Conservation (phyloP, 2,113 vertebrate genomes). For the Tiliqua scincoides region DNA sequence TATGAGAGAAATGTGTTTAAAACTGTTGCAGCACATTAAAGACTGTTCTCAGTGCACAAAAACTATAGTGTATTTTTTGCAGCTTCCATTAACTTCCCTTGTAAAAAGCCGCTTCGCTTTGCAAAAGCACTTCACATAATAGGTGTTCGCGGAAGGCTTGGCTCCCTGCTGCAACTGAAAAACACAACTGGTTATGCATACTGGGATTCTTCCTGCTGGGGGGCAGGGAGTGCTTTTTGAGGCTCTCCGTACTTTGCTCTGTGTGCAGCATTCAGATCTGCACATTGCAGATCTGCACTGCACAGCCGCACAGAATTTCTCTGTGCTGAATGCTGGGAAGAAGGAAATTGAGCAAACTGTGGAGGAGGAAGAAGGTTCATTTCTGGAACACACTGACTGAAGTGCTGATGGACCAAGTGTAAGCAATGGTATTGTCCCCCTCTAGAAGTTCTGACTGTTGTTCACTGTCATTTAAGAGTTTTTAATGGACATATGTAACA, state of each 20-base stretch:
- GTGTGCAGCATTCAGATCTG: neutral
- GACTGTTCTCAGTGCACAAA: neutral
- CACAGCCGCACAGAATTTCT: neutral
- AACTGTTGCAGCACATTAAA: neutral
- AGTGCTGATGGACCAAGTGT: neutral
- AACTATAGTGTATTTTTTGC: neutral
- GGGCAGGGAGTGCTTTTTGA: neutral
- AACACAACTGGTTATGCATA: neutral
- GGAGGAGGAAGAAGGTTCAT: neutral
- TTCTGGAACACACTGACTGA: neutral
- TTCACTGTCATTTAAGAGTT: neutral
- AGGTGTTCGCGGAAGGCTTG: rapidly evolving
- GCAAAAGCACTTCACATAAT: neutral
- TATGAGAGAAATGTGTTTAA: neutral
- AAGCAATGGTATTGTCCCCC: neutral
- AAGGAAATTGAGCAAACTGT: slow-evolving; percentile 14
- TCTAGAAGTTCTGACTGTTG: neutral
- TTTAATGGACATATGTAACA: neutral
- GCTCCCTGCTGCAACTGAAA: neutral
- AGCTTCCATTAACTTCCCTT: neutral
- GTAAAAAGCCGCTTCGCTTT: neutral
- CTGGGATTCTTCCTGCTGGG: neutral
- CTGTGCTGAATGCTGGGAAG: slow-evolving; percentile 27
- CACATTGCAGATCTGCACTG: too few species aligned
- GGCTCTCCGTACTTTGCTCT: neutral